Percentiles rank a stretch among this genome's conserved stretches.
phyloP scores from a whole-genome alignment of 2,797 vertebrate genomes.

The Tangara arthus region DNA sequence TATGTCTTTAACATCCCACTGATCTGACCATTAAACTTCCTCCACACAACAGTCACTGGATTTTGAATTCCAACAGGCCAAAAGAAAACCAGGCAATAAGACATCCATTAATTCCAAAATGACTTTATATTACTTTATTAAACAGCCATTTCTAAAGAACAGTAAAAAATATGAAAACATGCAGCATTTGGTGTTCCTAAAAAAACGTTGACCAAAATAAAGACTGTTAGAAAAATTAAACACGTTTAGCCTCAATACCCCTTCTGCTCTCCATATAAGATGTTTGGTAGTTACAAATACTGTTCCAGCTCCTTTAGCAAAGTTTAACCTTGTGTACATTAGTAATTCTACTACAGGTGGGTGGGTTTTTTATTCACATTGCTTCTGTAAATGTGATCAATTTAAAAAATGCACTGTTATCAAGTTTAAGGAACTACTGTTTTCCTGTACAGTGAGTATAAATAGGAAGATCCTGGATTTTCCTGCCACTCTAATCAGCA shows the following conservation, averaged over 20 bases:
- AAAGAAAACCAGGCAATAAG: neutral
- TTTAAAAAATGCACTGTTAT: conserved; percentile 28
- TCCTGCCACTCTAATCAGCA: neutral
- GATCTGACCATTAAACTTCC: neutral
- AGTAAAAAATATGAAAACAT: conserved; percentile 66
- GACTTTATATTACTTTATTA: conserved; percentile 60
- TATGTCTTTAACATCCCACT: neutral
- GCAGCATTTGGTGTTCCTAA: conserved; percentile 48
- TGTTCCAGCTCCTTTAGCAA: conserved; percentile 5
- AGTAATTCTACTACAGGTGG: conserved; percentile 34
- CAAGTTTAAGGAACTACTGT: neutral
- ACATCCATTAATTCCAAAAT: neutral
- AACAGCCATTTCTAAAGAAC: conserved; percentile 55
- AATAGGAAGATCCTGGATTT: conserved; percentile 10
- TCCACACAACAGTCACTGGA: neutral
- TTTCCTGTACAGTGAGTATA: conserved; percentile 67
- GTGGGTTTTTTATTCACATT: conserved; percentile 26
- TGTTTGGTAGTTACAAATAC: conserved; percentile 59
- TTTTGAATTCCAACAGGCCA: neutral
- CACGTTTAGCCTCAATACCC: conserved; percentile 34
- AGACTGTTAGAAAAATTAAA: conserved; percentile 69
- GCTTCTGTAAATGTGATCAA: conserved; percentile 42
- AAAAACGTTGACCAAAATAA: conserved; percentile 9
- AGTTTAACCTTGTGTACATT: conserved; percentile 15
- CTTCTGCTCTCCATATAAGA: conserved; percentile 4